Evolutionary conservation across 2,888 invertebrate species (phyloP).

Genomic region (Alsophila aescularia): DNA sequence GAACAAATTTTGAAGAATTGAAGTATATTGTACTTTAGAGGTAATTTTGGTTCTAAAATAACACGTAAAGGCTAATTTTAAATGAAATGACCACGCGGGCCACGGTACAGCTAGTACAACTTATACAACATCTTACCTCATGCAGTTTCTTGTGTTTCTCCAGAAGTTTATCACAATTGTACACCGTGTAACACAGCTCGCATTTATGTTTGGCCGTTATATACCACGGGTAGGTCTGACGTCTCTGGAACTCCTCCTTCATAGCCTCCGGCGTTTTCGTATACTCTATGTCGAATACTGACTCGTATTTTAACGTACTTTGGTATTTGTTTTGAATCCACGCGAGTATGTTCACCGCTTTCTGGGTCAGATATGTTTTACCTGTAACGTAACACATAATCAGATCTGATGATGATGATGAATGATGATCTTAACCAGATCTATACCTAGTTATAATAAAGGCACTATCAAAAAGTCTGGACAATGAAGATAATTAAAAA

Average conservation of each 20-base stretch:
- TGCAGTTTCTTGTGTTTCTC: slow-evolving; percentile 8
- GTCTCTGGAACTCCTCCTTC: slow-evolving; percentile 12
- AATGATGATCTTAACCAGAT: too few species aligned
- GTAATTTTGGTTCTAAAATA: too few species aligned
- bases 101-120: too few species aligned
- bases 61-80: too few species aligned
- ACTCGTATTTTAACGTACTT: slow-evolving; percentile 2
- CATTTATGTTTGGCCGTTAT: slow-evolving; percentile 12
- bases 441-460: too few species aligned
- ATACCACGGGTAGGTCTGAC: slow-evolving; percentile 4
- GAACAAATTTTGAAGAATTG: too few species aligned
- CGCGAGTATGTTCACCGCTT: slow-evolving; percentile 4
- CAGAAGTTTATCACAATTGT: slow-evolving; percentile 4
- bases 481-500: too few species aligned
- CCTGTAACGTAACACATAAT: too few species aligned
- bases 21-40: too few species aligned
- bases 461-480: too few species aligned
- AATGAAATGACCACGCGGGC: too few species aligned
- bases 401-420: too few species aligned
- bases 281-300: slow-evolving; percentile 14
- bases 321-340: slow-evolving; percentile 16
- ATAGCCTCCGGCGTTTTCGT: slow-evolving; percentile 11
- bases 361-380: neutral
- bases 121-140: slow-evolving; percentile 5
- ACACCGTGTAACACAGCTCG: slow-evolving; percentile 9